Conservation (phyloP, 2,113 vertebrate genomes). For the Rana temporaria region DNA sequence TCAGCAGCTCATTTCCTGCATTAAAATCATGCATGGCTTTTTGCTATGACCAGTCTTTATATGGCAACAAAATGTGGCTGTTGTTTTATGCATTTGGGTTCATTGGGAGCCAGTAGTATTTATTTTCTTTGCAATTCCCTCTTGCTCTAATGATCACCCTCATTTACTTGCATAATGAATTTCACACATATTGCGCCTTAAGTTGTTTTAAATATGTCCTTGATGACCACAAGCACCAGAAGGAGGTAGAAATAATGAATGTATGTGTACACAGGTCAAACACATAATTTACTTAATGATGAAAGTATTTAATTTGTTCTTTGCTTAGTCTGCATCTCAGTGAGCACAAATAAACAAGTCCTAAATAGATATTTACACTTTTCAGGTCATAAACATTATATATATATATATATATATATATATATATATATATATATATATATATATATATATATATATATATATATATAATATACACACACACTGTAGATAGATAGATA, state of each 20-base stretch:
- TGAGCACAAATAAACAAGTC: not conserved
- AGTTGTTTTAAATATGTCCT: conserved; percentile 42
- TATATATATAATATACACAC: no score
- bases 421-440: no score
- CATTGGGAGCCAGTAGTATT: no score
- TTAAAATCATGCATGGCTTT: no score
- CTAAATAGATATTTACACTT: conserved; percentile 1
- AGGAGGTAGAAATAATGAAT: conserved; percentile 16
- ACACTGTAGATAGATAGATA: no score
- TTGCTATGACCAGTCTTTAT: no score
- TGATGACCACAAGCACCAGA: conserved; percentile 16
- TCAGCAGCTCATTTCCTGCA: no score
- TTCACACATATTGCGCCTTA: conserved; percentile 2
- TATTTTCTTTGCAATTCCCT: conserved; percentile 23
- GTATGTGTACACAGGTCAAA: conserved; percentile 11
- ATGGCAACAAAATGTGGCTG: no score
- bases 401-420: no score
- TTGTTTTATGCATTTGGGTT: no score
- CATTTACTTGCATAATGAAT: conserved; percentile 38
- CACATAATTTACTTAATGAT: conserved; percentile 34
- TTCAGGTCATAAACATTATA: no score
- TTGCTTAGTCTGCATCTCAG: not conserved
- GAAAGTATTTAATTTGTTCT: conserved; percentile 12
- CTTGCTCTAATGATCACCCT: conserved; percentile 3
- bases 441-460: no score